These are phyloP conservation scores for Agrilus mali DNA, from an alignment of 2,888 invertebrate species.

Conservation along the genomic window DNA sequence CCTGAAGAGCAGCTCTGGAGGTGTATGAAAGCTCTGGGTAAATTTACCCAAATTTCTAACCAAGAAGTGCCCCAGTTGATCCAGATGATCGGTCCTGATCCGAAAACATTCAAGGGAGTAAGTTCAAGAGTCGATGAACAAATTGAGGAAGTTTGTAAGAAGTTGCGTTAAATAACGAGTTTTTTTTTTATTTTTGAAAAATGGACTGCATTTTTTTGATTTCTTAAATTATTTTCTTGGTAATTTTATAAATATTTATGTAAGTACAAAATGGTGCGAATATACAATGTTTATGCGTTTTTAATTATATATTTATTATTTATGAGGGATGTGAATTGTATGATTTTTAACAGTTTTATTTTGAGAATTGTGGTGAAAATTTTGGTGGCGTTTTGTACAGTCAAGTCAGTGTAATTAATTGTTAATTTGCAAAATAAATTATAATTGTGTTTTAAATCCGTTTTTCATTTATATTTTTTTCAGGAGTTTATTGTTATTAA, in stretches of 20 bases:
- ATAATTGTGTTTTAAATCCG: too few relatives aligned
- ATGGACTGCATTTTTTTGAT: neutral
- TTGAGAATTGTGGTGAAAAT: neutral
- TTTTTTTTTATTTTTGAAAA: neutral
- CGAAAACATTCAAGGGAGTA: constrained; percentile 66
- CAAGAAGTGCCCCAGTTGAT: constrained; percentile 80
- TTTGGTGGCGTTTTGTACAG: too few relatives aligned
- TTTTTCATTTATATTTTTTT: too few relatives aligned
- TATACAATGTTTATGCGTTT: neutral
- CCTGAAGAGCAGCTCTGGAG: constrained; percentile 69
- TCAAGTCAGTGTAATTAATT: too few relatives aligned
- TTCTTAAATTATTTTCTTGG: neutral
- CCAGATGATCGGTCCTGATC: constrained; percentile 83
- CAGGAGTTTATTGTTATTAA: too few relatives aligned
- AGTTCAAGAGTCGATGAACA: constrained; percentile 71
- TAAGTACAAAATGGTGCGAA: neutral
- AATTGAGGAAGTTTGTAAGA: constrained; percentile 61
- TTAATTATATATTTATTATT: constrained; percentile 2
- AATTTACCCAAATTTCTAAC: constrained; percentile 59
- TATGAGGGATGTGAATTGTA: neutral
- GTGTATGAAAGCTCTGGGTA: constrained; percentile 63
- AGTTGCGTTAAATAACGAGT: constrained; percentile 36
- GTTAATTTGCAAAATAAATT: too few relatives aligned
- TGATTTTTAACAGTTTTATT: neutral
- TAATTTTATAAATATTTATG: neutral